Evolutionary conservation across 1,140 invertebrate genomes (phyloP), one percentile per base, ranked within the genome.

Genomic region (Galendromus occidentalis): DNA sequence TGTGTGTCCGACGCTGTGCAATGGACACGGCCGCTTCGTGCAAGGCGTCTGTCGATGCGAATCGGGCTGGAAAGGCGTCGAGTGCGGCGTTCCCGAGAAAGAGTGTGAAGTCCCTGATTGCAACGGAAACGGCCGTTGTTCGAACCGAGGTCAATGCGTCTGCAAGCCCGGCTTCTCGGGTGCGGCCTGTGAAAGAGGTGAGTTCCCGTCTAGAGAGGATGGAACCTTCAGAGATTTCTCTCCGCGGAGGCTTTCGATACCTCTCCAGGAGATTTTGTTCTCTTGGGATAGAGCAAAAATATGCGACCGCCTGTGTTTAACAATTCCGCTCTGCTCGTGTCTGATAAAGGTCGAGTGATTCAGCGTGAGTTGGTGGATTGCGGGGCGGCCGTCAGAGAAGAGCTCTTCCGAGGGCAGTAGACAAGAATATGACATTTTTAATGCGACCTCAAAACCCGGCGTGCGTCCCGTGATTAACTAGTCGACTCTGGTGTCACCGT

Each of bases 31-130:
- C 29, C 87, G 96, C 74, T 98, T 97, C 76, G 85, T 90, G 65
- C 92, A 94, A 70, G 94, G 94, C 45, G 85, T 89, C 74, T 98
- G 93, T 75, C 84, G 89, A 70, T 98, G 95, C 73, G 92, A 94
- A 76, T 87, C 90, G 1, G 93, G 93, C 14, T 98, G 88, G 87
- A 96, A 95, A 77, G 94, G 94, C 59, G 87, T 87, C 74, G 91
- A 80, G 67, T 98, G 95, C 75, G 88, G 86, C 25, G 75, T 95
- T 51, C 80, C 87, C n/a, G 87, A 91, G 73, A 87, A 91, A 71
- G 88, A 91, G 76, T 91, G 88, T 73, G 89, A 93, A 79, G 85
- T 92, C 64, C 86, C 90, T 1, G 90, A 94, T 75, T 93, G 91
- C 76, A 93, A 88, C 73, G 90, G 90, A 1, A 87, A 95, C 71